Conservation (phyloP, 2,113 vertebrate species). For the Porphyrio hochstetteri region DNA sequence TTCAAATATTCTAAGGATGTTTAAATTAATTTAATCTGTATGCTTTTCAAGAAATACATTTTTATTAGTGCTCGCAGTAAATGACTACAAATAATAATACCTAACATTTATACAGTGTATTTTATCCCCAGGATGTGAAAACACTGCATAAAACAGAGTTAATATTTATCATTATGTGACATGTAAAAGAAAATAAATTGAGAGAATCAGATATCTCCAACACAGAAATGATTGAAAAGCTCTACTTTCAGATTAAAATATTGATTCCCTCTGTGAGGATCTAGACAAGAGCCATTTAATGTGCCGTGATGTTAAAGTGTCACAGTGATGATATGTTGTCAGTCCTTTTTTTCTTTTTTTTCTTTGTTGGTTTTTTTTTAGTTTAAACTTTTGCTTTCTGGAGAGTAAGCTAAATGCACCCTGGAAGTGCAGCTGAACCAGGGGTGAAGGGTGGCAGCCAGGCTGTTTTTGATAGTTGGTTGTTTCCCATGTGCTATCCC, state of each 20-base stretch:
- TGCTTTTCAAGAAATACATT: background rate
- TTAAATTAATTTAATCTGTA: background rate
- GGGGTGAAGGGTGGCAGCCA: background rate
- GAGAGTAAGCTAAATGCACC: background rate
- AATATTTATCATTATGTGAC: background rate
- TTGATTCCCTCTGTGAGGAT: background rate
- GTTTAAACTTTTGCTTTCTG: background rate
- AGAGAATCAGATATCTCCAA: background rate
- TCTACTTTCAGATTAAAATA: background rate
- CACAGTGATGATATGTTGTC: background rate
- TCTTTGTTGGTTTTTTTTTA: background rate
- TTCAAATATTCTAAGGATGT: conserved; percentile 1
- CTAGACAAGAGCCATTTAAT: background rate
- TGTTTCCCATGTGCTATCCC: background rate
- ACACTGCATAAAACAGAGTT: background rate
- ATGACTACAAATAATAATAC: background rate
- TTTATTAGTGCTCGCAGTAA: background rate
- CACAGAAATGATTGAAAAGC: background rate
- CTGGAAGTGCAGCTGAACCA: background rate
- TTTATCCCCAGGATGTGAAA: background rate
- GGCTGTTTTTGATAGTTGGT: background rate
- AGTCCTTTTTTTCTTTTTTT: background rate
- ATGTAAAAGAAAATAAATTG: background rate
- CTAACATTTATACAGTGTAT: background rate
- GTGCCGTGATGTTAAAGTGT: background rate